Evolutionary conservation across 2,888 invertebrate genomes (phyloP).

Genomic region (Trissolcus brochymenae): DNA sequence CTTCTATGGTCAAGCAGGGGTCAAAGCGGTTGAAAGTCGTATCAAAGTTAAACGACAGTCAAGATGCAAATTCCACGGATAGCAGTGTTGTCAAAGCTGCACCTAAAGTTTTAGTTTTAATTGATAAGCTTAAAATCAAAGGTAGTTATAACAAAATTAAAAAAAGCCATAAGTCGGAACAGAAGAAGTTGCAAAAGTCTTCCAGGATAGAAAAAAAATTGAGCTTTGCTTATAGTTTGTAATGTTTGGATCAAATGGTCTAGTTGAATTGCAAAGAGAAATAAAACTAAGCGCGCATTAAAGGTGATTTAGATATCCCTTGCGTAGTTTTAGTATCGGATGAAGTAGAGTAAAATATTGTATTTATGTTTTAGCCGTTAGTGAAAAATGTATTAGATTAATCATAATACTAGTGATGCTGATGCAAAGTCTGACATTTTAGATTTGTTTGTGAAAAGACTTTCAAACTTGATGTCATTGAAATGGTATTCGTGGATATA

Average conservation of each 20-base stretch:
- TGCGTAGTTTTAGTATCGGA: neutral
- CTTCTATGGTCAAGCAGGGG: slow-evolving; percentile 66
- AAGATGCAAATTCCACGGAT: no score
- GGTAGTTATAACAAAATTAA: slow-evolving; percentile 53
- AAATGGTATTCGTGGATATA: no score
- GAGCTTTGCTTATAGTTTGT: neutral
- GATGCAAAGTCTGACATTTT: no score
- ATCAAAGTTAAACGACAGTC: slow-evolving; percentile 28
- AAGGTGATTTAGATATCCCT: neutral
- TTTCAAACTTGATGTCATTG: no score
- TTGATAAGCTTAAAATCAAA: slow-evolving; percentile 62
- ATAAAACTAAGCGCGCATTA: neutral
- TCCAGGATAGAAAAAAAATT: slow-evolving; percentile 56
- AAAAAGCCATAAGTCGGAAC: slow-evolving; percentile 59
- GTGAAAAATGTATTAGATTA: no score
- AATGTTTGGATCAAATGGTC: neutral
- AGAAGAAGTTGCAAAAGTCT: slow-evolving; percentile 62
- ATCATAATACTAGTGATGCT: no score
- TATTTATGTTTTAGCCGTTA: no score
- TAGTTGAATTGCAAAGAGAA: neutral
- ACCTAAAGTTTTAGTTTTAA: slow-evolving; percentile 43
- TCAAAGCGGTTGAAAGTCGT: slow-evolving; percentile 69
- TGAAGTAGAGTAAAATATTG: no score
- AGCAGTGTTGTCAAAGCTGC: no score
- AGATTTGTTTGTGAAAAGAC: no score